Base-by-base conservation (phyloP, 2,888 invertebrate genomes). In the Myopa tessellatipennis region DNA sequence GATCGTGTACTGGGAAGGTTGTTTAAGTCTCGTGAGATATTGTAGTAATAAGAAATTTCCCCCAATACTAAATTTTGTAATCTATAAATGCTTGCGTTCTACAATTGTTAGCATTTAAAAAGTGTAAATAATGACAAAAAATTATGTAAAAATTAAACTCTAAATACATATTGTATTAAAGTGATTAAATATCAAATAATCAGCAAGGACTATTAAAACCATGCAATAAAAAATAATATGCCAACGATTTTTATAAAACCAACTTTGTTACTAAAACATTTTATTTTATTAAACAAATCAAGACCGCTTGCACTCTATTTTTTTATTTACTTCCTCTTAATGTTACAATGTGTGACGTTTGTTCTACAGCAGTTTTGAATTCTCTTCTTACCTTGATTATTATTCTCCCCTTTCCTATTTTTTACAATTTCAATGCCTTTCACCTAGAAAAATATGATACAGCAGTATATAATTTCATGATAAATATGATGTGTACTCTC, bases 1-100 rank as follows among this genome's bases (percentile, higher is more conserved):
- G 84, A 84, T 85, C 86, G 85, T 83, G 84, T 80, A 82, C 81
- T 83, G 82, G 77, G 83, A 82, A 84, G 81, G 86, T 84, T 82
- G 84, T 10, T 52, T 69, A 3, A 50, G 52, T 34, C 10, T 52
- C 52, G 45, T 16, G 10, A 52, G 16, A 12, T 58, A 26, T 58
- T 58, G 58, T 4, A 58, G 12, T 52, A n/a, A 12, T 58, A 58
- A 58, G 6, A 50, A 36, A 58, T 16, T 68, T 45, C 38, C n/a
- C 40, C 40, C 40, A 10, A 40, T 40, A 68, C n/a, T 67, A 67
- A 38, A 10, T 16, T 38, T 12, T 67, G 45, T 60, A 40, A 45
- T 68, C 36, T 3, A 68, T 40, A 68, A 68, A 18, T 18, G 12
- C 8, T 58, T 18, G 26, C 1, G 8, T 52, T 52, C 40, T 40